Percentiles rank a stretch among this genome's conserved stretches.
Evolutionary conservation across 2,113 vertebrate genomes (phyloP).

Genomic region (Emydocephalus ijimae): DNA sequence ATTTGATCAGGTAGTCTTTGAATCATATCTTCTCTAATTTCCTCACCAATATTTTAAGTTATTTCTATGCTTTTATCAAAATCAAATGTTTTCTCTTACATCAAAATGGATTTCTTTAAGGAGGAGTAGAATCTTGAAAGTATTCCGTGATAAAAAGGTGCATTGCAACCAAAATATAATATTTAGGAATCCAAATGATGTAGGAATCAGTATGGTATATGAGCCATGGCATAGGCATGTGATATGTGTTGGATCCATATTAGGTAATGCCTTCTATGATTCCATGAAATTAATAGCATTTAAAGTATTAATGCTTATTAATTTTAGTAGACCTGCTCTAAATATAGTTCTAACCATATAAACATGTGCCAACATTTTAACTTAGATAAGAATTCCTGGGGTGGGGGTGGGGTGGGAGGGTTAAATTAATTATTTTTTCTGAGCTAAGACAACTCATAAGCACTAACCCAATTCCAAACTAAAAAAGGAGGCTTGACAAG

Average conservation of each 20-base stretch:
- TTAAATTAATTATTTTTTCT: neutral
- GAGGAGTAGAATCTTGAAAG: neutral
- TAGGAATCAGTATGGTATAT: neutral
- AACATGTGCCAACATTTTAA: neutral
- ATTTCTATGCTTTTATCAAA: neutral
- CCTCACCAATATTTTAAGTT: neutral
- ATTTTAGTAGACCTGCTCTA: neutral
- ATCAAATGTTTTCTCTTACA: neutral
- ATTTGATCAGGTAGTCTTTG: neutral
- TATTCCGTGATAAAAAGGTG: neutral
- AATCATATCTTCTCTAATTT: neutral
- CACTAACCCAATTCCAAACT: neutral
- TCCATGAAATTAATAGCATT: neutral
- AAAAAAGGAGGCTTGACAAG: neutral
- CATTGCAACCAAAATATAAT: neutral
- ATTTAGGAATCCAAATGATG: neutral
- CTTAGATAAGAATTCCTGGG: neutral
- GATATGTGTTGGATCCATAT: neutral
- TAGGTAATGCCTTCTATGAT: neutral
- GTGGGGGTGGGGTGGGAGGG: no score
- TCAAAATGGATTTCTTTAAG: neutral
- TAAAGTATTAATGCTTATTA: neutral
- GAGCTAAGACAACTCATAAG: neutral
- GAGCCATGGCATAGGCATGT: neutral
- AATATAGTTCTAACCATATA: neutral